Evolutionary conservation across 23 tunicate genomes (phyloP), one percentile per base, ranked within the genome.

Genomic region (Styela plicata): DNA sequence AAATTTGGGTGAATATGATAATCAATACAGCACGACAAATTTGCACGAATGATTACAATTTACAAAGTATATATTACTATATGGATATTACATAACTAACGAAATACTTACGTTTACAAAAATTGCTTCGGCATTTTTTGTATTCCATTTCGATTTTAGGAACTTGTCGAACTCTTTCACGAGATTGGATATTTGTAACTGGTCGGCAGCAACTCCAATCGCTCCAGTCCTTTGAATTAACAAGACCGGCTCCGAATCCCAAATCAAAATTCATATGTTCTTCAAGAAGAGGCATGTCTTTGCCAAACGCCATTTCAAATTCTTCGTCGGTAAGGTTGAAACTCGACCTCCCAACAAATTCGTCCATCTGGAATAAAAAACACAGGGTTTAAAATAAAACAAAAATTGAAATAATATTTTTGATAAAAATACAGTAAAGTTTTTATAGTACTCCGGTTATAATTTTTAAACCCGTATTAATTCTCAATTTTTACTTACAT

Each of bases 91-190:
- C 57, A 44, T 28, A 66, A 25, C 16, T 66, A 66, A 66, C 7
- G 30, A 26, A 5, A 26, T 66, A 25, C 81, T 44, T 44, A 76
- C 81, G 63, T 23, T 20, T 1, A 30, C 81, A 76, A 24, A 36
- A 76, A 22, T 26, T 26, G 21, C 22, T 21, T 18, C 31, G 22
- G 27, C 81, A 76, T 52, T 25, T 44, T 22, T 44, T 52, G 66
- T 76, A 76, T 76, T 76, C 66, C 65, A 76, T 22, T 23, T 76
- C 81, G 36, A 76, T 53, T 44, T 65, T 25, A 20, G 81, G 81
- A 22, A 20, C 31, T 25, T 76, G 52, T 27, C n/a, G 64, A 20
- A 44, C 53, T 36, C 81, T 25, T 44, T 76, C 1, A 52, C 81
- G 64, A 0, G 81, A 44, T 53, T 0, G 64, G 66, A 76, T 53